A percentile compares a stretch with the other conserved stretches of the same genome.
phyloP scores from a whole-genome alignment of 2,113 vertebrate species.

The Eupsittula cactorum region DNA sequence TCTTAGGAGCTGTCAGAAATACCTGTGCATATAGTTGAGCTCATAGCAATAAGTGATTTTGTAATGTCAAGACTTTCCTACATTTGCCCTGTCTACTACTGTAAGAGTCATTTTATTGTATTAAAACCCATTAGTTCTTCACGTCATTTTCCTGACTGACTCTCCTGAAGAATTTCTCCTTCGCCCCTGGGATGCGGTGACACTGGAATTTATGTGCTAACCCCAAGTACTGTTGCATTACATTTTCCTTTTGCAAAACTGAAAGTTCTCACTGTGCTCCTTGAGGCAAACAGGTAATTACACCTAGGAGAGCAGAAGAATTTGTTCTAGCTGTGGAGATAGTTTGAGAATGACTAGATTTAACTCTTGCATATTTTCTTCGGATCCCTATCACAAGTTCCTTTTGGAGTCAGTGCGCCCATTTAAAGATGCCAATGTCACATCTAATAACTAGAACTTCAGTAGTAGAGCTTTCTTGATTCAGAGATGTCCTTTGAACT shows the following conservation, averaged over 20 bases:
- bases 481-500: not conserved
- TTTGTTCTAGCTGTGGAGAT: not conserved
- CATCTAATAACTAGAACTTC: not conserved
- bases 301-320: not conserved
- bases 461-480: not conserved
- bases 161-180: not conserved
- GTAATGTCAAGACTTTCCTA: not conserved
- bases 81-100: not conserved
- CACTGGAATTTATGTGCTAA: not conserved
- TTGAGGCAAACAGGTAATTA: slow-evolving; percentile 31
- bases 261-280: not conserved
- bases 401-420: not conserved
- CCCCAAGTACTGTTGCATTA: not conserved
- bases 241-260: slow-evolving; percentile 1
- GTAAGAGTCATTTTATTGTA: not conserved
- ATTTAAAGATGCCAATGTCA: not conserved
- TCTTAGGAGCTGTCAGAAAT: not conserved
- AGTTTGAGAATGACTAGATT: not conserved
- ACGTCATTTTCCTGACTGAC: not conserved
- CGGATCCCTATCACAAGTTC: accelerated
- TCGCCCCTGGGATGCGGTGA: not conserved
- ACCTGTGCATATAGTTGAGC: not conserved
- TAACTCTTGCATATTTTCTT: not conserved
- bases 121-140: not conserved
- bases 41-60: not conserved